Conservation (phyloP, 2,888 invertebrate species). For the Cactoblastis cactorum region DNA sequence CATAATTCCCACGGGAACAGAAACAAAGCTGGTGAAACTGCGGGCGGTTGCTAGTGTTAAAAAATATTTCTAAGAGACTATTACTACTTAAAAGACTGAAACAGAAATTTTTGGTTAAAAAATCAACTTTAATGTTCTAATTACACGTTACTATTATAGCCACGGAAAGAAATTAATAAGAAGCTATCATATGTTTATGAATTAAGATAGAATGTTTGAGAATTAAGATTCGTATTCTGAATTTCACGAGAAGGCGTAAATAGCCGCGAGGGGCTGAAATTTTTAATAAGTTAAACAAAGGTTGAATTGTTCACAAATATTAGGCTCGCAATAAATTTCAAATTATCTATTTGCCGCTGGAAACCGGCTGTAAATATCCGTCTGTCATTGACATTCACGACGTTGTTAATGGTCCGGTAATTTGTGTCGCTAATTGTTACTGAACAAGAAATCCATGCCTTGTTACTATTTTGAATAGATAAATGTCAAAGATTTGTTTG, state of each 20-base stretch:
- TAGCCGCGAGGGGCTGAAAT: not conserved
- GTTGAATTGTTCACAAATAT: slow-evolving; percentile 3
- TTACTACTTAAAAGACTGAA: too few relatives aligned
- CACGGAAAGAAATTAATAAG: too few relatives aligned
- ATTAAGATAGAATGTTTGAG: too few relatives aligned
- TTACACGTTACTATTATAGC: too few relatives aligned
- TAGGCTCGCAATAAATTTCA: slow-evolving; percentile 33
- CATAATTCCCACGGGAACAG: too few relatives aligned
- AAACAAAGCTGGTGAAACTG: too few relatives aligned
- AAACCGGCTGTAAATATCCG: slow-evolving; percentile 43
- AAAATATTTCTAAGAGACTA: too few relatives aligned
- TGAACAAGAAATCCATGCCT: slow-evolving; percentile 38
- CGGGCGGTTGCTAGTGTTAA: too few relatives aligned
- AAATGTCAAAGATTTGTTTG: too few relatives aligned
- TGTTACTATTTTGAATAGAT: slow-evolving; percentile 26
- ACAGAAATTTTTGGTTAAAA: too few relatives aligned
- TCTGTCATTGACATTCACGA: slow-evolving; percentile 52
- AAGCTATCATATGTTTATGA: too few relatives aligned
- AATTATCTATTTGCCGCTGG: slow-evolving; percentile 36
- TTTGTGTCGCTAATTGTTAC: slow-evolving; percentile 43
- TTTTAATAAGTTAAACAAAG: not conserved
- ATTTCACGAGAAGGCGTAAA: not conserved
- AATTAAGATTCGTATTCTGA: not conserved
- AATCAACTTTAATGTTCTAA: too few relatives aligned
- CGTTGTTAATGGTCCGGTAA: slow-evolving; percentile 55